Conservation (phyloP, 2,113 vertebrate genomes). For the Dasypus novemcinctus region DNA sequence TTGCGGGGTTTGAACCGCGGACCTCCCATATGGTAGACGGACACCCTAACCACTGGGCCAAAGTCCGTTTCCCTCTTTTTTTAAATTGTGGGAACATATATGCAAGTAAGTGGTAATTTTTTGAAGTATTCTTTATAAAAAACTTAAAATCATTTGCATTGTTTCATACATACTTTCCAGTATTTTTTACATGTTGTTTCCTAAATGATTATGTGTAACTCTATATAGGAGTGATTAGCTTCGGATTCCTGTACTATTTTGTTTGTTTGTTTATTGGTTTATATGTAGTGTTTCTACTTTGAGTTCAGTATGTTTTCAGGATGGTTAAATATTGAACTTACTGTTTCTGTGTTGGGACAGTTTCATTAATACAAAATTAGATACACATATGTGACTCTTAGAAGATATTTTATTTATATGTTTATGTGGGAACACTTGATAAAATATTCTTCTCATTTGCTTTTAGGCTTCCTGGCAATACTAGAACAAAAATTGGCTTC, state of each 20-base stretch:
- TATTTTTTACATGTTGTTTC: slow-evolving; percentile 6
- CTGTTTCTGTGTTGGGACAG: neutral
- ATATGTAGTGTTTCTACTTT: slow-evolving; percentile 7
- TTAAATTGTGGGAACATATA: too few relatives aligned
- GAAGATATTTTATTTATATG: neutral
- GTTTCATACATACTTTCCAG: neutral
- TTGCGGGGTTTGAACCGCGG: too few relatives aligned
- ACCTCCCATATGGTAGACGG: too few relatives aligned
- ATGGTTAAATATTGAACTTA: neutral
- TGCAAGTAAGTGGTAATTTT: neutral
- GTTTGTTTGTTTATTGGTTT: slow-evolving; percentile 29
- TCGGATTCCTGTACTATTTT: neutral
- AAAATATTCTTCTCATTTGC: slow-evolving; percentile 72
- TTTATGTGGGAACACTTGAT: slow-evolving; percentile 28
- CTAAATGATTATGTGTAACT: slow-evolving; percentile 15
- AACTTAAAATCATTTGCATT: slow-evolving; percentile 32
- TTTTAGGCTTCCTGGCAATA: slow-evolving; percentile 95
- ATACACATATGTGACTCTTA: slow-evolving; percentile 25
- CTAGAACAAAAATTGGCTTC: slow-evolving; percentile 97
- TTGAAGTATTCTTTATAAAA: slow-evolving; percentile 18
- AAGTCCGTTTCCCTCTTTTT: too few relatives aligned
- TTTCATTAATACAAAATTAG: neutral
- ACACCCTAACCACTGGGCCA: too few relatives aligned
- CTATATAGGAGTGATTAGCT: slow-evolving; percentile 27
- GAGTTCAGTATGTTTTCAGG: neutral